Percentiles rank a stretch among this genome's conserved stretches.
Evolutionary conservation across 2,888 invertebrate genomes (phyloP).

Genomic region (Carterocephalus palaemon): DNA sequence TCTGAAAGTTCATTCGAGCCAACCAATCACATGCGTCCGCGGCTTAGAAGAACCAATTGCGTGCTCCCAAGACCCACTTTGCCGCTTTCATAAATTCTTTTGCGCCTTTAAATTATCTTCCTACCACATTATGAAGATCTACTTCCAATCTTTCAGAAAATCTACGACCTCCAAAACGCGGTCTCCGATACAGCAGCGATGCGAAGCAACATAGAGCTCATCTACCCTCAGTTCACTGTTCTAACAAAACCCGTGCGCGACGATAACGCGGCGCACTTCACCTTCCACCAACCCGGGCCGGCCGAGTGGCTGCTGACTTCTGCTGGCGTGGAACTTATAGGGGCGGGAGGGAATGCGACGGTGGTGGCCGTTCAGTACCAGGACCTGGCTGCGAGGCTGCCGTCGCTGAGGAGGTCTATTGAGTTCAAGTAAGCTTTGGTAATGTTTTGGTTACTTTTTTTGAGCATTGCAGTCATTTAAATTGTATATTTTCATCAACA

Average conservation of each 20-base stretch:
- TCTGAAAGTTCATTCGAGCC: no score
- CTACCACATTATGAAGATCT: no score
- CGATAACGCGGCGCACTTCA: constrained; percentile 59
- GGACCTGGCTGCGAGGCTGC: constrained; percentile 81
- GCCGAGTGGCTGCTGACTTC: constrained; percentile 62
- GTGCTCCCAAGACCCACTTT: no score
- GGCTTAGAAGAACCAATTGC: no score
- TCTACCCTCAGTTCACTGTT: constrained; percentile 55
- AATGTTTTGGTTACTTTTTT: not conserved
- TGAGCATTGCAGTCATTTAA: no score
- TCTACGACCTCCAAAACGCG: constrained; percentile 66
- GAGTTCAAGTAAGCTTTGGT: constrained; percentile 79
- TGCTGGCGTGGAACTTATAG: constrained; percentile 57
- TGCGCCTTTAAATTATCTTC: no score
- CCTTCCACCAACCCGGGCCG: constrained; percentile 42
- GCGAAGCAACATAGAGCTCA: constrained; percentile 48
- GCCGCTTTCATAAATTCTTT: no score
- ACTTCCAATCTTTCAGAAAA: constrained; percentile 50
- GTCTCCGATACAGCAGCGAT: constrained; percentile 57
- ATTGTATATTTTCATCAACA: no score
- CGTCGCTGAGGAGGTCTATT: constrained; percentile 78
- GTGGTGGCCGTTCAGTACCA: constrained; percentile 80
- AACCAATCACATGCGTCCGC: no score
- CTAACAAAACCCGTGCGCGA: constrained; percentile 51
- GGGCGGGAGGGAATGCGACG: constrained; percentile 51